Base-by-base conservation (phyloP, 2,888 invertebrate species). In the Eugnorisma glareosa region DNA sequence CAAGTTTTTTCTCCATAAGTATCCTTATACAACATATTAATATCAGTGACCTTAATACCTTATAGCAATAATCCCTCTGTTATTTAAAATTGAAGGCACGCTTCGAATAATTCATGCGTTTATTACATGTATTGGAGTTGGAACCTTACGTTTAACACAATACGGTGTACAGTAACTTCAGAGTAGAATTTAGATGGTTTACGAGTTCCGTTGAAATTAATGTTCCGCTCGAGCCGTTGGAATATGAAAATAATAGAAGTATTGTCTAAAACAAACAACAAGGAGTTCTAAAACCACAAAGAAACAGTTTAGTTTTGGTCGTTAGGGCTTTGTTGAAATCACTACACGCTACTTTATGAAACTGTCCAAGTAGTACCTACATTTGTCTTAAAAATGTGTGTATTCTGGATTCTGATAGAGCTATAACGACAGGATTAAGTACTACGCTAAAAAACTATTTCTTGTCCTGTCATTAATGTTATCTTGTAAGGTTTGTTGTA, bases 171-270 rank as follows among this genome's bases (percentile, higher is more conserved):
- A 80, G 64, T 79, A 54, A 48, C 24, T 73, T 18, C 61, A 59
- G 35, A 61, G 31, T 37, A 31, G 24, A n/a, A 54, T 57, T 71
- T 72, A 72, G 73, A 72, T 67, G 75, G 73, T 75, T 79, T 77
- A 80, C 54, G 80, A 86, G 88, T 88, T 86, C 84, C 87, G 87
- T 86, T 83, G 83, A 88, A 87, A 83, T 83, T 72, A 83, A 81
- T 76, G 85, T 86, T 86, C 84, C 81, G 83, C 83, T 79, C 68
- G 73, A 79, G 74, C 81, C 69, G 78, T 75, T 85, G 74, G 80
- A 87, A 86, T 87, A 88, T 85, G 77, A 82, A 80, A 83, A 81
- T 83, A 86, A 81, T 71, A 81, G 72, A 73, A 79, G 85, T 73
- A 78, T 79, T 83, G 77, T 78, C 61, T 48, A 73, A 59, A 79